phyloP scores from a whole-genome alignment of 2,888 invertebrate genomes.

The Acleris laterana region DNA sequence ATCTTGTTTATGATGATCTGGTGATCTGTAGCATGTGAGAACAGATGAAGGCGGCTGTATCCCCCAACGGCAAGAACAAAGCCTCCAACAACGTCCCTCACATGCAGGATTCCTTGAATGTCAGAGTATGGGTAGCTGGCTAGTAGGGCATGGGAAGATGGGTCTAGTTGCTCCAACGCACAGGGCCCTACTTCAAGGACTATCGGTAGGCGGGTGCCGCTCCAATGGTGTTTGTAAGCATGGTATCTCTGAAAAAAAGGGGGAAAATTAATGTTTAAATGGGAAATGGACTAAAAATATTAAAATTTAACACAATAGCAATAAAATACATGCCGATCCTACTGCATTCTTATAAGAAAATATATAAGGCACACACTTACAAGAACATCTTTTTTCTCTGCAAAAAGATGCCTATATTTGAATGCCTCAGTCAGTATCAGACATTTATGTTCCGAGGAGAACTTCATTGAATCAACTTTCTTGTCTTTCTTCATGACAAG shows the following conservation, averaged over 20 bases:
- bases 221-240: constrained; percentile 98
- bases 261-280: too few species aligned
- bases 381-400: constrained; percentile 91
- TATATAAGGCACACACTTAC: constrained; percentile 76
- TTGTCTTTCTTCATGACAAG: constrained; percentile 94
- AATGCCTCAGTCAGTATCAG: constrained; percentile 96
- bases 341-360: background rate
- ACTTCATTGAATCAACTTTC: constrained; percentile 96
- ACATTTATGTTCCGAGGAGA: constrained; percentile 97
- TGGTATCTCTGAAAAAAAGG: constrained; percentile 87
- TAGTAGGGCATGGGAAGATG: constrained; percentile 91
- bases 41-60: constrained; percentile 95
- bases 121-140: constrained; percentile 84
- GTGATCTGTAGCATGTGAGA: constrained; percentile 91
- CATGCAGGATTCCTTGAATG: constrained; percentile 83
- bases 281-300: too few species aligned
- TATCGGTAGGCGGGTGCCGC: constrained; percentile 94
- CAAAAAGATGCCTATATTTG: constrained; percentile 90
- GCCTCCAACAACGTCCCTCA: constrained; percentile 95
- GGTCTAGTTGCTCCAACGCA: constrained; percentile 96
- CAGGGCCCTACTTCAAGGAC: constrained; percentile 96
- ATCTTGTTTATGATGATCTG: constrained; percentile 95
- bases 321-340: too few species aligned
- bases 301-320: background rate
- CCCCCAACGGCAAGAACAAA: constrained; percentile 96